Conservation (phyloP, 37 sponge, comb jelly and placozoan species). For the Beroe forskalii region DNA sequence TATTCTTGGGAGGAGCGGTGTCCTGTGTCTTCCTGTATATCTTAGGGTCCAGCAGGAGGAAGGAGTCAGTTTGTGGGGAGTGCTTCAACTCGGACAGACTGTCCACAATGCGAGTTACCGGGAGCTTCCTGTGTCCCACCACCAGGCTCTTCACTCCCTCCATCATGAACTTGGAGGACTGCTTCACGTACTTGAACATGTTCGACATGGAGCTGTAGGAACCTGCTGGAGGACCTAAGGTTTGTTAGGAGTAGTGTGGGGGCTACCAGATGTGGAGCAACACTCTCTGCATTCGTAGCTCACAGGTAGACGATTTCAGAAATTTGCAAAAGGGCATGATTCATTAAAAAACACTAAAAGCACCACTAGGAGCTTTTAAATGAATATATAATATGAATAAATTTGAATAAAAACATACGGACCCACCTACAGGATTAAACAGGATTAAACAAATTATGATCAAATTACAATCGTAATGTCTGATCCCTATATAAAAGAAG, state of each 20-base stretch:
- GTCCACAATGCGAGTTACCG: constrained; percentile 91
- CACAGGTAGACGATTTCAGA: too few species aligned
- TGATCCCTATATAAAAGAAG: too few species aligned
- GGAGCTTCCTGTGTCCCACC: constrained; percentile 82
- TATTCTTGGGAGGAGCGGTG: constrained; percentile 13
- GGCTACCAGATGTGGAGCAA: neutral
- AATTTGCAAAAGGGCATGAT: too few species aligned
- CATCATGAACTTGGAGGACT: constrained; percentile 82
- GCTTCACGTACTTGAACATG: constrained; percentile 64
- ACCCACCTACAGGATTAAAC: too few species aligned
- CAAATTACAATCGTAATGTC: too few species aligned
- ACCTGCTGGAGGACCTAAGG: neutral
- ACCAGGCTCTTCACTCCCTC: constrained; percentile 94
- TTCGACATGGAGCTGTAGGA: constrained; percentile 61
- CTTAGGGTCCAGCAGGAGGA: constrained; percentile 42
- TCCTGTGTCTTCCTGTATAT: constrained; percentile 33
- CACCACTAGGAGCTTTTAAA: too few species aligned
- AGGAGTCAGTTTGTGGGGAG: constrained; percentile 62
- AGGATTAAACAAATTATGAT: too few species aligned
- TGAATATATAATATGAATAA: too few species aligned
- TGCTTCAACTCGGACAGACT: constrained; percentile 82
- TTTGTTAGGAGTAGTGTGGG: neutral
- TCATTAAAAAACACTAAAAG: too few species aligned
- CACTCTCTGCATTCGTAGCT: too few species aligned
- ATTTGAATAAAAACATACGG: too few species aligned